Conservation (phyloP, 2,888 invertebrate genomes). For the Marasmarcha lunaedactyla region DNA sequence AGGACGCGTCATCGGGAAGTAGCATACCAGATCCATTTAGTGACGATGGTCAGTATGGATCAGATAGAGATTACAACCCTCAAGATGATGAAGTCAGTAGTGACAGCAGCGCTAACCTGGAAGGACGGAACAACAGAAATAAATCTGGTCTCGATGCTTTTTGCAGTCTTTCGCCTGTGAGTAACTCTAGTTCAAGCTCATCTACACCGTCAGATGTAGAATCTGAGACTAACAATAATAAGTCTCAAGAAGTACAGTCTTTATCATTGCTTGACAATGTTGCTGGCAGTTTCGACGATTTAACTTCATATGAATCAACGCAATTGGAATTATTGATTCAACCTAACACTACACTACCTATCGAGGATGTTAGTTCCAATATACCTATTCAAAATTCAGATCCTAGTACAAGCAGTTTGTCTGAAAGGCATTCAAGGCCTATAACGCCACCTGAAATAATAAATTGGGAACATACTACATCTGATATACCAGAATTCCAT, state of each 20-base stretch:
- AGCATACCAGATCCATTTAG: constrained; percentile 4
- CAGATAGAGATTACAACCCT: constrained; percentile 3
- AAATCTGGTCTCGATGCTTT: constrained; percentile 1
- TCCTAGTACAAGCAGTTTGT: constrained; percentile 4
- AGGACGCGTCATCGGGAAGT: constrained; percentile 3
- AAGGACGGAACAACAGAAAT: constrained; percentile 3
- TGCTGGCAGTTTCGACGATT: background rate
- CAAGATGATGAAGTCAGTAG: constrained; percentile 4
- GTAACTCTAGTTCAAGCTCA: constrained; percentile 1
- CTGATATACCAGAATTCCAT: constrained; percentile 5
- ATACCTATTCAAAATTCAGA: constrained; percentile 2
- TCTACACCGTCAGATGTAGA: constrained; percentile 2
- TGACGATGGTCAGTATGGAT: constrained; percentile 5
- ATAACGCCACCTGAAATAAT: constrained; percentile 4
- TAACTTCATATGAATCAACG: background rate
- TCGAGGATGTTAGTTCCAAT: constrained; percentile 1
- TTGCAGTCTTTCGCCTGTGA: constrained; percentile 3
- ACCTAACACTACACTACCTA: constrained; percentile 4
- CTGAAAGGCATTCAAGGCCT: constrained; percentile 1
- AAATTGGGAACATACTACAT: constrained; percentile 5
- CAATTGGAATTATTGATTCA: constrained; percentile 4
- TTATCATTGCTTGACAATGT: constrained; percentile 3
- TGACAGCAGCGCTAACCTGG: constrained; percentile 4
- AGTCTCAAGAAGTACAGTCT: constrained; percentile 2
- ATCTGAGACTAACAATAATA: constrained; percentile 2